These are phyloP conservation scores for Porites cylindrica DNA, from an alignment of 92 coral and sea anemone species.

Conservation along the genomic window DNA sequence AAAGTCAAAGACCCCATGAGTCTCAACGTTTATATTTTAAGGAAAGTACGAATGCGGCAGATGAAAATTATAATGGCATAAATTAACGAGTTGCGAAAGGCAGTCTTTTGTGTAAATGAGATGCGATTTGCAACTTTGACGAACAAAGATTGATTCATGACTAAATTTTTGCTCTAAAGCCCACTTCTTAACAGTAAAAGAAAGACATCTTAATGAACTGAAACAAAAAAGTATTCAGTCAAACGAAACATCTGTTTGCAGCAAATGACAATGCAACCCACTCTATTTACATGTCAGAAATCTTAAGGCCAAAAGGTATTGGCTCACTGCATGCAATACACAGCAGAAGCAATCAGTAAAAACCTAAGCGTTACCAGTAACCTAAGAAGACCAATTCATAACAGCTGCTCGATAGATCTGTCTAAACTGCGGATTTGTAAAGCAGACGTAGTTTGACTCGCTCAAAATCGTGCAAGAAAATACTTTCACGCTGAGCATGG, in stretches of 20 bases:
- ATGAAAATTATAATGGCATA: too few relatives aligned
- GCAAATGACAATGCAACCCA: constrained; percentile 35
- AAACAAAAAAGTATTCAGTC: constrained; percentile 37
- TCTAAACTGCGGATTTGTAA: constrained; percentile 23
- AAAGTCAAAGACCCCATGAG: too few relatives aligned
- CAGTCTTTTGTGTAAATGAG: neutral
- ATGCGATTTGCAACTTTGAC: constrained; percentile 22
- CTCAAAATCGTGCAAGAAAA: neutral
- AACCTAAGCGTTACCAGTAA: constrained; percentile 17
- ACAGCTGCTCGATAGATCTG: constrained; percentile 31
- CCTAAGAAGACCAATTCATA: constrained; percentile 11
- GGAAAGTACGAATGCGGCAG: too few relatives aligned
- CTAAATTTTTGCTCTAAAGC: neutral
- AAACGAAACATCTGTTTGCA: constrained; percentile 46
- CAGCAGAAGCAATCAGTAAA: constrained; percentile 26
- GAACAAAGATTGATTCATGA: constrained; percentile 10
- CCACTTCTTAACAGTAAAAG: constrained; percentile 24
- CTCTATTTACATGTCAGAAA: constrained; percentile 46
- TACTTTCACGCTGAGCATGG: constrained; percentile 12
- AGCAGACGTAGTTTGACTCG: constrained; percentile 4
- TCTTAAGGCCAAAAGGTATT: constrained; percentile 30
- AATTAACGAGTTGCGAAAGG: neutral
- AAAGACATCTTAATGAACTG: constrained; percentile 44
- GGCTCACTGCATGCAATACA: constrained; percentile 29
- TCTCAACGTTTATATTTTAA: too few relatives aligned